Base-by-base conservation (phyloP, 2,888 invertebrate species). In the Mythimna albipuncta region DNA sequence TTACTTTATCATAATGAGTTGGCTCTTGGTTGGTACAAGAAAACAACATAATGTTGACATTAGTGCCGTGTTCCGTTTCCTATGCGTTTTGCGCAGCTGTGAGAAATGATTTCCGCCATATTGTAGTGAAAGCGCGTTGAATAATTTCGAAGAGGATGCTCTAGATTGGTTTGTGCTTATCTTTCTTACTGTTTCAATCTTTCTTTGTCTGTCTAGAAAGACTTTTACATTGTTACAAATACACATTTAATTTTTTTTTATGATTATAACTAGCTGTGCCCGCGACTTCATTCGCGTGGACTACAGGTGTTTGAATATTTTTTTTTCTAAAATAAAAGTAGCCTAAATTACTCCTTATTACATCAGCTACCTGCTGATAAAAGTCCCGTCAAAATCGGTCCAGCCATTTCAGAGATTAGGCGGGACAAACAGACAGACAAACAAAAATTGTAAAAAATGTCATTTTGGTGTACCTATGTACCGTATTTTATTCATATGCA, bases 31-130 rank as follows among this genome's bases (percentile, higher is more conserved):
- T 54, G 55, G 35, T 69, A 72, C 52, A 83, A 83, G 78, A 75
- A 83, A 78, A 82, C 65, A 71, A 72, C 68, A 76, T 76, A 71
- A 79, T 69, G 32, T 59, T 32, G 63, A 70, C 75, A 81, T 81
- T 69, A 83, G 75, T 35, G 19, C 11, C 19, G 59, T 62, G 72
- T 83, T 74, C 69, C 68, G 78, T 81, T 83, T 83, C 83, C 83
- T 79, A 41, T 57, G 58, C 47, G 61, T 70, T 61, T 73, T 70
- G 61, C 69, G 64, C 64, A 10, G 55, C 55, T 41, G 41, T 13
- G 41, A 21, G 21, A 11, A 78, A 83, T 83, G 79, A 83, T 73
- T 79, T 81, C 81, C 81, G 72, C 72, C 16, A 69, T 76, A 19
- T 38, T 57, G 73, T 54, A n/a, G 67, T 72, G 83, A 75, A 83